A percentile compares a stretch with the other conserved stretches of the same genome.
Conservation (phyloP, 2,888 invertebrate genomes). For the Caenorhabditis sp. region DNA sequence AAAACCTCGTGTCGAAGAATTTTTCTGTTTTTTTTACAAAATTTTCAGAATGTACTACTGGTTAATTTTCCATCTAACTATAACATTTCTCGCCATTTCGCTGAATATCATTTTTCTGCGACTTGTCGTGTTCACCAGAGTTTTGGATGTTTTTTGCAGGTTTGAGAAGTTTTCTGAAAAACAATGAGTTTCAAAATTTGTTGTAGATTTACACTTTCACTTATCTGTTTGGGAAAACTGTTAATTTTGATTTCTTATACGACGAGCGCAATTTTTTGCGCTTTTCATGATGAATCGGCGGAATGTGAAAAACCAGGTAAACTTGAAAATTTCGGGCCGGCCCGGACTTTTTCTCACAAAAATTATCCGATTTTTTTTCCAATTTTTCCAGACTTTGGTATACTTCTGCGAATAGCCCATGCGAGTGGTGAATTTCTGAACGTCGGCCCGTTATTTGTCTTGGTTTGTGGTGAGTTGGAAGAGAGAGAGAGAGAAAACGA, state of each 20-base stretch:
- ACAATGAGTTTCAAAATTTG: neutral
- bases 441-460: neutral
- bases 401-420: neutral
- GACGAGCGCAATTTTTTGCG: neutral
- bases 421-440: neutral
- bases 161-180: neutral
- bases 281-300: neutral
- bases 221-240: neutral
- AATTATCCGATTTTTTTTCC: neutral
- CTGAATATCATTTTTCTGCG: neutral
- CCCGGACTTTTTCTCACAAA: no score
- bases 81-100: no score
- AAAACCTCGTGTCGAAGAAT: no score
- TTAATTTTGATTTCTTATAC: neutral
- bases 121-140: neutral
- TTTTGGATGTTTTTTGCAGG: neutral
- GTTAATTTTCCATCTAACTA: no score
- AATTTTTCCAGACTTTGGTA: neutral
- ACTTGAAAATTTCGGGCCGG: no score
- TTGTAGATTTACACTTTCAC: neutral
- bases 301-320: neutral
- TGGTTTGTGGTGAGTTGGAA: neutral
- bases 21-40: no score
- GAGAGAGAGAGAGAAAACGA: no score
- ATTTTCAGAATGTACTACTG: no score